Percentiles rank a stretch among this genome's conserved stretches.
Conservation (phyloP, 2,888 invertebrate species). For the Stenolophus ochropezus region DNA sequence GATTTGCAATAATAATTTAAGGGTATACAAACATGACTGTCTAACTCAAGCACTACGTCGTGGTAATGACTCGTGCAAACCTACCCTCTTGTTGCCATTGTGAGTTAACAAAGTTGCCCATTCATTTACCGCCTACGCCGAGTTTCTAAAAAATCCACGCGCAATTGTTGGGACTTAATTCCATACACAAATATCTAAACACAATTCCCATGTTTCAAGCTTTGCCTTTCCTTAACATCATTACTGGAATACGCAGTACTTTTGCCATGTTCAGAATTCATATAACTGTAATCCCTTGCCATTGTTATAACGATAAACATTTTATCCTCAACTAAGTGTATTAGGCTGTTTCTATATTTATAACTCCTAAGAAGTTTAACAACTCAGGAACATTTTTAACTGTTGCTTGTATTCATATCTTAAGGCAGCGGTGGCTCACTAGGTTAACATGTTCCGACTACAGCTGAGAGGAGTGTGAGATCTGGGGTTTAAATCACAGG, state of each 20-base stretch:
- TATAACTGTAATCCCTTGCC: background rate
- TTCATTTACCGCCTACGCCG: background rate
- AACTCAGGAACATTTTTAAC: too few relatives aligned
- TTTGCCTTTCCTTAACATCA: background rate
- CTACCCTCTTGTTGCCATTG: background rate
- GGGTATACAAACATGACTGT: slow-evolving; percentile 54
- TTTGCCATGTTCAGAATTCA: background rate
- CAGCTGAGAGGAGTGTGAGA: too few relatives aligned
- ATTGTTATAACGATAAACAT: too few relatives aligned
- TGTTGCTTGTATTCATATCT: too few relatives aligned
- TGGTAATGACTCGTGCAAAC: slow-evolving; percentile 35
- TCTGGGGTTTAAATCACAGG: too few relatives aligned
- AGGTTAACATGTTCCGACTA: too few relatives aligned
- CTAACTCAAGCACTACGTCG: background rate
- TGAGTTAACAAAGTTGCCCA: background rate
- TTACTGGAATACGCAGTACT: background rate
- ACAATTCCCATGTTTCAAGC: background rate
- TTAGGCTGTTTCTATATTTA: too few relatives aligned
- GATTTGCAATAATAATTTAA: slow-evolving; percentile 60
- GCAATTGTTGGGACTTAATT: background rate
- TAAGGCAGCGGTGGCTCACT: too few relatives aligned
- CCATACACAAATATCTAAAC: background rate
- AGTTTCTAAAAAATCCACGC: background rate
- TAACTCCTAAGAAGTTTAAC: too few relatives aligned
- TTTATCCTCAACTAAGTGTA: too few relatives aligned